Evolutionary conservation across 1,140 invertebrate species (phyloP), one percentile per base, ranked within the genome.

Genomic region (Lithobius niger): DNA sequence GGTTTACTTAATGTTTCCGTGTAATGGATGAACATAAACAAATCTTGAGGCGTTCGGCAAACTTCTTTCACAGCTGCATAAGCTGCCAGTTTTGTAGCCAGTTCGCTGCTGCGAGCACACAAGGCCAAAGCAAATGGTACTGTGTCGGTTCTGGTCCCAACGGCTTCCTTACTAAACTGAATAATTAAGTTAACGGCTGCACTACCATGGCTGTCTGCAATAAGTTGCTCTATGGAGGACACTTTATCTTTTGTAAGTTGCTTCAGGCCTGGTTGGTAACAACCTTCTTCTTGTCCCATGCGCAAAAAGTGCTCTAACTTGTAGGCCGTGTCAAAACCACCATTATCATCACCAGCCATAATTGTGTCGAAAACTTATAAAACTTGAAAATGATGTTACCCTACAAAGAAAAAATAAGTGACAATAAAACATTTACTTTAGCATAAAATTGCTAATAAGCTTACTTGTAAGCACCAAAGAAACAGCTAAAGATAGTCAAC

Each of bases 21-120:
- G 58, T 74, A 81, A 61, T 77, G 76, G 28, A 76, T 71, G 55
- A 82, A 82, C 13, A 77, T 66, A 67, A 82, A 74, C 61, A 82
- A 74, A 52, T 80, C 66, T 54, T 77, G 67, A 2, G 78, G 67
- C 18, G 71, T 69, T n/a, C 66, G 66, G 62, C 77, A 79, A 31
- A 80, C 67, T 60, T 71, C 63, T 52, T 66, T 59, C 1, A 78
- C 68, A 52, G 70, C 71, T 61, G 72, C 68, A 57, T 80, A 79
- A 16, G 76, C 75, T 40, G 69, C 71, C 52, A 40, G 66, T 61
- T 59, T 77, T 52, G 68, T 76, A 54, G 69, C 66, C 61, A 55
- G 57, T 59, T 56, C 59, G 51, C 66, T 72, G 61, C 64, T 72
- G 66, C 57, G 56, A 58, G 67, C 65, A 65, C 78, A 80, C 59